Evolutionary conservation across 2,113 vertebrate genomes (phyloP), one percentile per base, ranked within the genome.

Genomic region (Dendrocopos noguchii): DNA sequence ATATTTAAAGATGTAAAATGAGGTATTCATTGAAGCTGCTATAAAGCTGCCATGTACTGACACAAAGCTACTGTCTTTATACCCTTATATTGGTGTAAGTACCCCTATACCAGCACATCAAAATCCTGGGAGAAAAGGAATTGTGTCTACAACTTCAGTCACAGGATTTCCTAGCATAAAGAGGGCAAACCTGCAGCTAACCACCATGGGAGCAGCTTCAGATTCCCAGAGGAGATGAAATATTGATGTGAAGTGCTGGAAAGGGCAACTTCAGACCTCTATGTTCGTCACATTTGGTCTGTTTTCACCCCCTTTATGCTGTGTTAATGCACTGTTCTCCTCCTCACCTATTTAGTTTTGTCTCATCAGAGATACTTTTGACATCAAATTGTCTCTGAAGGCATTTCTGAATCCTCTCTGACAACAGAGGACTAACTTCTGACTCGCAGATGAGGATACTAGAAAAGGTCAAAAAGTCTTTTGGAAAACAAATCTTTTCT

Each of bases 171-270:
- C 63, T 28, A 9, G 9, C 7, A 34, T 13, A 59, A 56, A 76
- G 33, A 15, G 15, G 7, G 63, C n/a, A 47, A 47, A 72, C 28
- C 8, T 19, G n/a, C 36, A 79, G 78, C 64, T 31, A 50, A 72
- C 2, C 55, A 29, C 63, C 6, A 7, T 63, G 72, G 50, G 22
- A 59, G n/a, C 25, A 29, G 56, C 46, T 12, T 3, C 44, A 36
- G 52, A 6, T 31, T 55, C 60, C 47, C 8, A 31, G 25, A 59
- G 22, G 28, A 52, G 29, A 14, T 27, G n/a, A 81, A 53, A 82
- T 29, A 9, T 3, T 53, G 31, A 59, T n/a, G 36, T 0, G 0
- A 9, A 63, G 25, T 1, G 2, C 72, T 31, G 29, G 27, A 75
- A n/a, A 15, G 10, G 29, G 47, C 39, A 46, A 21, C 42, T 50